These are phyloP conservation scores for Sebastes nivosus DNA, from an alignment of 2,797 vertebrate species.

Conservation along the genomic window DNA sequence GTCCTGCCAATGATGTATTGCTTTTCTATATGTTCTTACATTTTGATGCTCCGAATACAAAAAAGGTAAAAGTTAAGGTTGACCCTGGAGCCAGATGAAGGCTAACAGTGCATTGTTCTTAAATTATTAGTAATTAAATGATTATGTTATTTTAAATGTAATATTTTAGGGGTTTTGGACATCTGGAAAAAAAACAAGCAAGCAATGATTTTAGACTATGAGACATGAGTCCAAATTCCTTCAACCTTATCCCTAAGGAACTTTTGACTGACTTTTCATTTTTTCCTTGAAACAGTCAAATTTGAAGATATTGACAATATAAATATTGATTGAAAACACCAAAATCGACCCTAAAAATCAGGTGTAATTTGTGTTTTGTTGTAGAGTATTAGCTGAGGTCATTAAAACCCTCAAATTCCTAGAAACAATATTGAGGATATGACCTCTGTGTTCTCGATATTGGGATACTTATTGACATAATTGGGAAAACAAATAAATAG, in stretches of 20 bases:
- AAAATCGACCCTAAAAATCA: not conserved
- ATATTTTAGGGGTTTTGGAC: not conserved
- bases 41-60: not conserved
- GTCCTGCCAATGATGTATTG: slow-evolving; percentile 16
- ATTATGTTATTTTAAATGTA: not conserved
- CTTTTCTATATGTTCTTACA: not conserved
- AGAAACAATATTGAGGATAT: not conserved
- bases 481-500: not conserved
- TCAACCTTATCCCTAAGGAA: not conserved
- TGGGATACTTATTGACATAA: too few species aligned
- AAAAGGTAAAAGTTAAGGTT: not conserved
- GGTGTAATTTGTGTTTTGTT: not conserved
- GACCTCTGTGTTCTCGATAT: not conserved
- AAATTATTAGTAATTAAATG: not conserved
- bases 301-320: not conserved
- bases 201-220: not conserved
- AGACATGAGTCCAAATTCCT: not conserved
- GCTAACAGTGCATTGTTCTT: not conserved
- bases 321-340: not conserved
- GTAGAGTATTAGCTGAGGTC: not conserved
- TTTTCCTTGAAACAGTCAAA: not conserved
- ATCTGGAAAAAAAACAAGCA: not conserved
- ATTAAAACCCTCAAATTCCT: not conserved
- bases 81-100: not conserved
- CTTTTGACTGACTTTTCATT: not conserved